These are phyloP conservation scores for Lates japonicus DNA, from an alignment of 2,797 vertebrate species.

Conservation along the genomic window DNA sequence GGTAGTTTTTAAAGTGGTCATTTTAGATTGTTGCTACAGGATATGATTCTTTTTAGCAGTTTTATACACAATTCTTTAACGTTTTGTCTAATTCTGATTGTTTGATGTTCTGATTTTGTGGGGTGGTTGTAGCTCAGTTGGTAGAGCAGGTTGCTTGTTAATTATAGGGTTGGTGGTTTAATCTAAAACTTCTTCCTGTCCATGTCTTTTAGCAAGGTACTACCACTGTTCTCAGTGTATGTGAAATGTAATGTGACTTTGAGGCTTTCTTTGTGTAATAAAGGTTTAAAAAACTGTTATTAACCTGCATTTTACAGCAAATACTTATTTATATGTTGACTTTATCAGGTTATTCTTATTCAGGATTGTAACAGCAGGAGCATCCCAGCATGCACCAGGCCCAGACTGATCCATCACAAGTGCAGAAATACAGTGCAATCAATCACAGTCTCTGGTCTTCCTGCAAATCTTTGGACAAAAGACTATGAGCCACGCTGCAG, in stretches of 20 bases:
- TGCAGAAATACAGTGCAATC: background rate
- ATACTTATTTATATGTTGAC: background rate
- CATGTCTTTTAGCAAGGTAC: too few species aligned
- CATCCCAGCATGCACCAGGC: slow-evolving; percentile 9
- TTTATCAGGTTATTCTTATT: background rate
- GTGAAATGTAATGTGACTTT: too few species aligned
- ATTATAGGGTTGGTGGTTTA: too few species aligned
- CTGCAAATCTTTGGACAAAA: background rate
- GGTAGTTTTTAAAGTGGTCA: too few species aligned
- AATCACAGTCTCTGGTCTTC: background rate
- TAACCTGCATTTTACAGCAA: background rate
- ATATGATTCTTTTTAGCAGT: background rate
- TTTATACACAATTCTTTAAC: background rate
- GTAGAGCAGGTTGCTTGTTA: too few species aligned
- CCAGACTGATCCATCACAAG: background rate
- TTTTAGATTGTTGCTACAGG: background rate
- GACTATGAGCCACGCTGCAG: too few species aligned
- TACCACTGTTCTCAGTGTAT: too few species aligned
- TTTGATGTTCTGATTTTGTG: background rate
- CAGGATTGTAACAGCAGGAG: background rate
- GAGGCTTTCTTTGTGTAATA: background rate
- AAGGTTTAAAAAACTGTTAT: background rate
- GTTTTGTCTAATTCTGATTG: background rate
- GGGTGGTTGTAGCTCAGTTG: too few species aligned
- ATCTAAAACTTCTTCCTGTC: too few species aligned